Evolutionary conservation across 2,888 invertebrate species (phyloP).

Genomic region (Sialis fuliginosa): DNA sequence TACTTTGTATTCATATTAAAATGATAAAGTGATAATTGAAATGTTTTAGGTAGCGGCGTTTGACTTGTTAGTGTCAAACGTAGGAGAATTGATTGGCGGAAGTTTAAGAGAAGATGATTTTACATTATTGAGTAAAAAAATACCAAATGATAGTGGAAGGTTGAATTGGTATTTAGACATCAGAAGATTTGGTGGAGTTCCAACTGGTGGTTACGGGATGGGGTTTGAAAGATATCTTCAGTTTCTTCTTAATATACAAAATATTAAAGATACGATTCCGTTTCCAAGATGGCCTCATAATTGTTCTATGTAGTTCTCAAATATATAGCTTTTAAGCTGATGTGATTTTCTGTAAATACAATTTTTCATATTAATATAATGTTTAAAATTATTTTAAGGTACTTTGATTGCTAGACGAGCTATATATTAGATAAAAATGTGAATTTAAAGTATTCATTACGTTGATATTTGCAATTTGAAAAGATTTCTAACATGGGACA

Average conservation of each 20-base stretch:
- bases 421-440: too few relatives aligned
- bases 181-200: slow-evolving; percentile 71
- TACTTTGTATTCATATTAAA: not conserved
- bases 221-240: slow-evolving; percentile 88
- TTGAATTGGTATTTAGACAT: slow-evolving; percentile 81
- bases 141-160: slow-evolving; percentile 33
- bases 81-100: slow-evolving; percentile 92
- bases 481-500: too few relatives aligned
- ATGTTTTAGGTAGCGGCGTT: slow-evolving; percentile 52
- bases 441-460: too few relatives aligned
- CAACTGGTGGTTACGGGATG: slow-evolving; percentile 90
- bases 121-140: slow-evolving; percentile 37
- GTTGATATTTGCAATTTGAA: too few relatives aligned
- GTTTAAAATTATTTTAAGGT: not conserved
- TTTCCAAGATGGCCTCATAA: slow-evolving; percentile 91
- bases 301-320: slow-evolving; percentile 39
- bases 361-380: not conserved
- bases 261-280: slow-evolving; percentile 87
- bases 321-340: not conserved
- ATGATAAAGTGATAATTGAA: slow-evolving; percentile 1
- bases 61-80: slow-evolving; percentile 72
- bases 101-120: slow-evolving; percentile 77
- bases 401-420: not conserved
- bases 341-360: not conserved
- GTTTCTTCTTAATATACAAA: slow-evolving; percentile 58